Base-by-base conservation (phyloP, 2,888 invertebrate genomes). In the Maniola hyperantus region DNA sequence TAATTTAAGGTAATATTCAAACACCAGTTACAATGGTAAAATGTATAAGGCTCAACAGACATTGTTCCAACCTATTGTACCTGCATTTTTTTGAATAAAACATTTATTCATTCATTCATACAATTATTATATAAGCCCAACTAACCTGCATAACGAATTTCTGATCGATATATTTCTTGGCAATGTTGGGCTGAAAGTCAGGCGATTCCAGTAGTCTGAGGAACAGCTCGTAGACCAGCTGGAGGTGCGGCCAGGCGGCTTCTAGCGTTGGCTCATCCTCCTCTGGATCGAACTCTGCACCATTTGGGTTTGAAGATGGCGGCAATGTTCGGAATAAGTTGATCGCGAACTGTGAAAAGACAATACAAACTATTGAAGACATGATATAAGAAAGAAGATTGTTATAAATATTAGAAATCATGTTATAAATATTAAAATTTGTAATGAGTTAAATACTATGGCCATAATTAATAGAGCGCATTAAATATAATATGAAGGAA, bases 241-340 rank as follows among this genome's bases (percentile, higher is more conserved):
- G 98, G 74, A 98, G 93, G 85, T 98, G 98, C 18, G 98, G 98
- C 98, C 98, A 98, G 54, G 97, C 97, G 5, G 98, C 98, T 92
- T 99, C 98, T 79, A 98, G 89, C 59, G 97, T 98, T 39, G 98
- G 98, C 88, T 99, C 98, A 91, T 99, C 98, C 85, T 99, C 98
- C 84, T 98, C 97, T 0, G 97, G 97, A 88, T 98, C 98, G 86
- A 97, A 97, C 85, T 98, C 97, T 0, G 96, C 96, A 10, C 96
- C 96, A 81, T 95, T 95, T 13, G 97, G 97, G 94, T 97, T 93
- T 92, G 96, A 93, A 91, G 96, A 93, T 73, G 97, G 97, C 76
- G 97, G 97, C 85, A 98, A 89, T 75, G 97, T 96, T 77, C 97
- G 96, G 93, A 97, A 97, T 80, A 97, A 92, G 90, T 97, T 98